These are phyloP conservation scores for Tolypeutes matacus DNA, from an alignment of 2,797 vertebrate genomes.

Conservation along the genomic window DNA sequence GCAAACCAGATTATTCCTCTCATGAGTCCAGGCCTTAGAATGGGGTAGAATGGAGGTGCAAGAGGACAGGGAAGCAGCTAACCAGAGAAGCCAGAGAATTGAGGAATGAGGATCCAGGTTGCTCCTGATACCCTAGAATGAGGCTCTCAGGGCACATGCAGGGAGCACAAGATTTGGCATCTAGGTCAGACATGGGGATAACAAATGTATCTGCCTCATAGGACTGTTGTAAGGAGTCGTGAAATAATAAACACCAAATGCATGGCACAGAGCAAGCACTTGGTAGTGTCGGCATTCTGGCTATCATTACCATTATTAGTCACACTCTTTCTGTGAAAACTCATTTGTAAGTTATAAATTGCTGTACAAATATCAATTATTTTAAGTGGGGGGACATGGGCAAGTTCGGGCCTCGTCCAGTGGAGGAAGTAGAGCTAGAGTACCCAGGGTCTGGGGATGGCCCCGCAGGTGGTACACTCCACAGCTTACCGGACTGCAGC, in stretches of 20 bases:
- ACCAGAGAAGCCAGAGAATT: neutral
- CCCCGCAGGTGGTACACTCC: accelerated
- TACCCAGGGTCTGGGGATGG: neutral
- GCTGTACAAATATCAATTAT: neutral
- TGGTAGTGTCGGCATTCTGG: neutral
- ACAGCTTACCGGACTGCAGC: too few relatives aligned
- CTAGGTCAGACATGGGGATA: neutral
- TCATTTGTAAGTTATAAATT: neutral
- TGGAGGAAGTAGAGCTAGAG: neutral
- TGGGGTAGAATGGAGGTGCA: accelerated
- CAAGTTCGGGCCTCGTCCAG: neutral
- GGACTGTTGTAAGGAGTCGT: neutral
- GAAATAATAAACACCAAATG: neutral
- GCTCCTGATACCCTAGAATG: neutral
- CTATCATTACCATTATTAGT: neutral
- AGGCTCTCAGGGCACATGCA: neutral
- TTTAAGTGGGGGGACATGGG: neutral
- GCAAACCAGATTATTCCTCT: neutral
- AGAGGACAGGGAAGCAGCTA: neutral
- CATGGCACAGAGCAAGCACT: neutral
- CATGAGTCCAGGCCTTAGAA: neutral
- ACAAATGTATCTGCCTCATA: neutral
- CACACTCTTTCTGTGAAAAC: neutral
- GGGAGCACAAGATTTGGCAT: neutral
- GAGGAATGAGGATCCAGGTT: neutral